phyloP scores from a whole-genome alignment of 2,888 invertebrate genomes.

The Lepidochitona cinerea region DNA sequence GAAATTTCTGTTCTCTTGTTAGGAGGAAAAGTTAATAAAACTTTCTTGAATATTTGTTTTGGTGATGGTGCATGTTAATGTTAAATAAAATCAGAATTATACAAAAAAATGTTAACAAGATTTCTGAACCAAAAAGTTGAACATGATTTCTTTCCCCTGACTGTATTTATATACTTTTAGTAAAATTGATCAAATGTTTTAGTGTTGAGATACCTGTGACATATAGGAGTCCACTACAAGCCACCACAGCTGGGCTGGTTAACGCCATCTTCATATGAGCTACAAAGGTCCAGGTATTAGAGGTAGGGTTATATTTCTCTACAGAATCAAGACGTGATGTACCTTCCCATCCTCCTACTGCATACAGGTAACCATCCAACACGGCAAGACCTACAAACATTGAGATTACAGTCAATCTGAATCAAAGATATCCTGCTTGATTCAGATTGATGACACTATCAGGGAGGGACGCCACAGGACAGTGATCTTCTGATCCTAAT shows the following conservation, averaged over 20 bases:
- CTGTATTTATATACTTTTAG: too few relatives aligned
- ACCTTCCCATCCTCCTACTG: conserved; percentile 74
- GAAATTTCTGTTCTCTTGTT: too few relatives aligned
- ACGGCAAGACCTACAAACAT: conserved; percentile 70
- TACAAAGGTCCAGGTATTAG: conserved; percentile 72
- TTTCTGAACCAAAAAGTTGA: too few relatives aligned
- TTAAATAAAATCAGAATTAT: background rate
- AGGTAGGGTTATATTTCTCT: conserved; percentile 71
- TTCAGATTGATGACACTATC: too few relatives aligned
- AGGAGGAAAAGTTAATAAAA: background rate
- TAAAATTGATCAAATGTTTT: too few relatives aligned
- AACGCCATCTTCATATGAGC: conserved; percentile 72
- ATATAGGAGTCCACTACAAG: conserved; percentile 71
- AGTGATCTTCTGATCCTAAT: too few relatives aligned
- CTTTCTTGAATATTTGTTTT: background rate
- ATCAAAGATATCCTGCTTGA: too few relatives aligned
- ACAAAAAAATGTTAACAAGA: too few relatives aligned
- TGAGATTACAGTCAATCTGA: too few relatives aligned
- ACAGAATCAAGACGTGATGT: conserved; percentile 70
- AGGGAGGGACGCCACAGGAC: too few relatives aligned
- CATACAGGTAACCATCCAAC: conserved; percentile 73
- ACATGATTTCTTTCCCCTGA: too few relatives aligned
- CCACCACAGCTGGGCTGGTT: conserved; percentile 73
- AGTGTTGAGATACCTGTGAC: conserved; percentile 73
- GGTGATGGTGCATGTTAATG: background rate